These are phyloP conservation scores for Notamacropus eugenii DNA, from an alignment of 2,797 vertebrate species.

Conservation along the genomic window DNA sequence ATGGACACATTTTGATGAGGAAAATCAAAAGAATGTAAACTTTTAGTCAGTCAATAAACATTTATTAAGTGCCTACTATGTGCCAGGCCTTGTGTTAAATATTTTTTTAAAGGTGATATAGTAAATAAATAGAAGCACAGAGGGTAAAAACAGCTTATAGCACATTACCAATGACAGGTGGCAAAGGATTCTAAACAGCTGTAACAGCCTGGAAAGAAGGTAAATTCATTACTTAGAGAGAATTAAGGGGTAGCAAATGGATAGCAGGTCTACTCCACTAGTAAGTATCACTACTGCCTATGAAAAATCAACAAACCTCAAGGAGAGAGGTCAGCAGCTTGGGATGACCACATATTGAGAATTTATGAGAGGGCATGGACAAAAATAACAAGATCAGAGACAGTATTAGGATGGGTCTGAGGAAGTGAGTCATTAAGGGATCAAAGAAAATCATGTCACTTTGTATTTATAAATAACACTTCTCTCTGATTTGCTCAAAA, in stretches of 20 bases:
- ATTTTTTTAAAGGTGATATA: neutral
- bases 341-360: neutral
- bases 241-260: neutral
- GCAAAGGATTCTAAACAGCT: neutral
- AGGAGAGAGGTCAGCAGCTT: neutral
- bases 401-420: neutral
- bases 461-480: neutral
- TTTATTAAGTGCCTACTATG: neutral
- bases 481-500: neutral
- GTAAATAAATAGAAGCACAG: neutral
- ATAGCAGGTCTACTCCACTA: neutral
- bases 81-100: neutral
- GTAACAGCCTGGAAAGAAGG: neutral
- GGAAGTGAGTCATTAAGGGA: neutral
- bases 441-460: neutral
- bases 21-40: neutral
- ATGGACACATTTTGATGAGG: neutral
- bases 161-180: neutral
- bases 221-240: neutral
- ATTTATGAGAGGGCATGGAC: neutral
- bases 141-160: neutral
- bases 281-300: neutral
- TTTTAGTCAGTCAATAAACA: neutral
- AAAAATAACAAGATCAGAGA: neutral
- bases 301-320: neutral